phyloP scores from a whole-genome alignment of 2,797 vertebrate species.

The Phalanger gymnotis region DNA sequence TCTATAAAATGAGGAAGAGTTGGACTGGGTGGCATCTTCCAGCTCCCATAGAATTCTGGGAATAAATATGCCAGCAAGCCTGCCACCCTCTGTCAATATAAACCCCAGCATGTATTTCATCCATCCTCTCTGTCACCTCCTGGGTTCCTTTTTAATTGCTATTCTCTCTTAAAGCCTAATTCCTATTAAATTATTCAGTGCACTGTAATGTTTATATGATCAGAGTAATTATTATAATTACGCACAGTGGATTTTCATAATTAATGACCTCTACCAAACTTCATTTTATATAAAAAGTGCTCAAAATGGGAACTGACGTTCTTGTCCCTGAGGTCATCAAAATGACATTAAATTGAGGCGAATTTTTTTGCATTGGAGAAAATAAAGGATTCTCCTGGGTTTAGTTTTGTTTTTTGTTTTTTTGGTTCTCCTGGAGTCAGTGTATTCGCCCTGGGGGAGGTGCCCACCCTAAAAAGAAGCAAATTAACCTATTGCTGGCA shows the following conservation, averaged over 20 bases:
- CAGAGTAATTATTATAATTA: conserved; percentile 74
- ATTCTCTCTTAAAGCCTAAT: conserved; percentile 8
- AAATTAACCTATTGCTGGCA: background rate
- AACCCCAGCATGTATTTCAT: fast-evolving
- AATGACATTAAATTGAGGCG: background rate
- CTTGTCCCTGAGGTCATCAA: background rate
- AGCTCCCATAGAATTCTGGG: background rate
- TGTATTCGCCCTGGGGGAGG: background rate
- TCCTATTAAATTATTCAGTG: conserved; percentile 73
- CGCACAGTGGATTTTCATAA: conserved; percentile 71
- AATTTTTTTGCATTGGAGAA: background rate
- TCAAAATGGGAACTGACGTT: background rate
- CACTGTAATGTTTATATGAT: conserved; percentile 73
- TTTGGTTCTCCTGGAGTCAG: background rate
- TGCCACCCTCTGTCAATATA: background rate
- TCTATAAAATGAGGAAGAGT: background rate
- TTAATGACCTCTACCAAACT: conserved; percentile 60
- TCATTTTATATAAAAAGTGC: conserved; percentile 34
- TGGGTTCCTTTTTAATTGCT: conserved; percentile 60
- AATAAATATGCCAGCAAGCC: background rate
- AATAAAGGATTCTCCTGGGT: background rate
- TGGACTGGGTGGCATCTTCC: background rate
- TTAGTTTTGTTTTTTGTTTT: background rate
- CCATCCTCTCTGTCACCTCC: conserved; percentile 28
- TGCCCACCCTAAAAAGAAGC: background rate